Conservation (phyloP, 1,140 invertebrate genomes). For the Macrotrachela quadricornifera region DNA sequence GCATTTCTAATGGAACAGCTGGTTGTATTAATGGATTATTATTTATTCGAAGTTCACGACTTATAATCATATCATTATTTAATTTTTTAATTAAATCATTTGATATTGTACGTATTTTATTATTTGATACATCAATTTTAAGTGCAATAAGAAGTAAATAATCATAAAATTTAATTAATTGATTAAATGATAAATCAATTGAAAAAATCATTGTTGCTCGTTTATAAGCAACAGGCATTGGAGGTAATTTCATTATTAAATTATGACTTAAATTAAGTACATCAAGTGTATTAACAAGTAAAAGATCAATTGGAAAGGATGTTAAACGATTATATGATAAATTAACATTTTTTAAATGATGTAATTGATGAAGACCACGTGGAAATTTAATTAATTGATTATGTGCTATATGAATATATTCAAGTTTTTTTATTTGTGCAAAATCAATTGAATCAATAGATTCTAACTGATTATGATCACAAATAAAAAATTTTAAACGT, state of each 20-base stretch:
- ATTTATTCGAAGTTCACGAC: no score
- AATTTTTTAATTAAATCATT: no score
- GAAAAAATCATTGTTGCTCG: neutral
- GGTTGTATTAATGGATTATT: no score
- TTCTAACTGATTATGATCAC: constrained; percentile 19
- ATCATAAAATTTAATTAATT: constrained; percentile 19
- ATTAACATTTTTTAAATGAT: constrained; percentile 16
- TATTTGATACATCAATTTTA: constrained; percentile 18
- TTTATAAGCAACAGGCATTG: constrained; percentile 15
- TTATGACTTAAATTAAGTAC: constrained; percentile 20
- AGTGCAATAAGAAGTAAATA: constrained; percentile 16
- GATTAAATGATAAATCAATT: constrained; percentile 22
- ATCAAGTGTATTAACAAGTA: constrained; percentile 17
- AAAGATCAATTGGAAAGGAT: constrained; percentile 19
- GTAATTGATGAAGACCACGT: constrained; percentile 16
- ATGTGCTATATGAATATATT: constrained; percentile 16
- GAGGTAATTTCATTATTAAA: constrained; percentile 19
- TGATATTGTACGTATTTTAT: constrained; percentile 14
- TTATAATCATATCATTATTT: no score
- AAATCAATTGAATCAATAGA: constrained; percentile 16
- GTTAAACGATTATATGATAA: constrained; percentile 19
- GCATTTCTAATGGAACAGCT: no score
- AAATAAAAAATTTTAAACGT: constrained; percentile 17
- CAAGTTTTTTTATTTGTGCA: constrained; percentile 14
- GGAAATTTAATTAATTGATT: constrained; percentile 17